phyloP scores from a whole-genome alignment of 2,113 vertebrate species.

The Thalassarche chlororhynchos region DNA sequence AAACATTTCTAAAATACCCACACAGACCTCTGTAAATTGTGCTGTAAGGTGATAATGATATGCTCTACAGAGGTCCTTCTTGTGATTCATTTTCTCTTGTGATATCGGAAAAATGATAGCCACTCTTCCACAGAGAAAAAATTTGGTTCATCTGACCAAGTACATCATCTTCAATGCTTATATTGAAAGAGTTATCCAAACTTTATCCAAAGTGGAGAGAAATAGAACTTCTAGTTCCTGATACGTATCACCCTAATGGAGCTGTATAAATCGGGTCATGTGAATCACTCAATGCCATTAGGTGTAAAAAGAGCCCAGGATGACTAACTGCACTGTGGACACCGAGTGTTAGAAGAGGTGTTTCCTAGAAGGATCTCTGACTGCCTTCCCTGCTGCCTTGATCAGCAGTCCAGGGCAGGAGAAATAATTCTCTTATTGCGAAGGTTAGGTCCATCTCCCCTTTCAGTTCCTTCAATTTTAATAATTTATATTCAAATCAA shows the following conservation, averaged over 20 bases:
- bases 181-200: not conserved
- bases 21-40: not conserved
- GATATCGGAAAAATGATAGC: not conserved
- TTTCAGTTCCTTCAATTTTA: not conserved
- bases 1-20: not conserved
- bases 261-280: not conserved
- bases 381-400: not conserved
- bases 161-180: not conserved
- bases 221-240: not conserved
- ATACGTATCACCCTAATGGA: not conserved
- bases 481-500: not conserved
- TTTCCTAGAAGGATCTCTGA: not conserved
- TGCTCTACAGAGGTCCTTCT: not conserved
- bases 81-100: not conserved
- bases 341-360: not conserved
- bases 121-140: not conserved
- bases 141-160: not conserved
- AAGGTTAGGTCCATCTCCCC: not conserved
- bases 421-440: not conserved
- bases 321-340: not conserved
- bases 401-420: not conserved
- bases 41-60: not conserved
- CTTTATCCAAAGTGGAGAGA: not conserved
- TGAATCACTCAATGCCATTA: not conserved
- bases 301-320: not conserved